Conservation (phyloP, 2,888 invertebrate genomes). For the Dryocosmus kuriphilus region DNA sequence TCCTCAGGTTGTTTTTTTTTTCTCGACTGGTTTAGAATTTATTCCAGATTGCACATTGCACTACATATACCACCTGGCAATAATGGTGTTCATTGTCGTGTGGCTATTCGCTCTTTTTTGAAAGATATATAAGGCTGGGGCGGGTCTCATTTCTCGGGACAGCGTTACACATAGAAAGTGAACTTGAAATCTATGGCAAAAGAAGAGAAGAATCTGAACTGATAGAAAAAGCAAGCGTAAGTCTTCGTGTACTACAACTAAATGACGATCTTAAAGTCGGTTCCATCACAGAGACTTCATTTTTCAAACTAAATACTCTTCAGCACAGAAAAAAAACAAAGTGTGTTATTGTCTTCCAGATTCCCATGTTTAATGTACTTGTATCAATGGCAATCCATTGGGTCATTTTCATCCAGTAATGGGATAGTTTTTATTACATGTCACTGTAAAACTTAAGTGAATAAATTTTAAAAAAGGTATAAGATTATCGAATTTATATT, state of each 20-base stretch:
- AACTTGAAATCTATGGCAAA: constrained; percentile 32
- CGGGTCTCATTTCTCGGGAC: constrained; percentile 42
- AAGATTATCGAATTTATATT: neutral
- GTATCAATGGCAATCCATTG: neutral
- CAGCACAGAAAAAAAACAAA: neutral
- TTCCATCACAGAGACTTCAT: constrained; percentile 2
- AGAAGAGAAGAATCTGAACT: constrained; percentile 36
- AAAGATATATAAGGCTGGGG: constrained; percentile 44
- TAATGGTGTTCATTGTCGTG: constrained; percentile 21
- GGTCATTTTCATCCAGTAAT: neutral
- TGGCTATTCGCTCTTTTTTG: constrained; percentile 9
- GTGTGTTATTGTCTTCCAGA: neutral
- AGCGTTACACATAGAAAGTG: constrained; percentile 30
- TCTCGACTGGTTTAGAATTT: neutral
- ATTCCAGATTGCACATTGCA: neutral
- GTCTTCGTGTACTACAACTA: constrained; percentile 42
- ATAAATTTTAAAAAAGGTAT: no score
- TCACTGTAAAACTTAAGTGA: no score
- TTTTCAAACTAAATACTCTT: constrained; percentile 10
- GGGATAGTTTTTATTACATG: no score
- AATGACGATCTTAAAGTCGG: constrained; percentile 38
- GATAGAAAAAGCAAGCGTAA: constrained; percentile 36
- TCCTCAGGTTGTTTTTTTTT: neutral
- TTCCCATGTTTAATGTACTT: neutral
- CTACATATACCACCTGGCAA: constrained; percentile 21